Percentiles rank a stretch among this genome's conserved stretches.
Evolutionary conservation across 2,888 invertebrate genomes (phyloP).

Genomic region (Ethmia dodecea): DNA sequence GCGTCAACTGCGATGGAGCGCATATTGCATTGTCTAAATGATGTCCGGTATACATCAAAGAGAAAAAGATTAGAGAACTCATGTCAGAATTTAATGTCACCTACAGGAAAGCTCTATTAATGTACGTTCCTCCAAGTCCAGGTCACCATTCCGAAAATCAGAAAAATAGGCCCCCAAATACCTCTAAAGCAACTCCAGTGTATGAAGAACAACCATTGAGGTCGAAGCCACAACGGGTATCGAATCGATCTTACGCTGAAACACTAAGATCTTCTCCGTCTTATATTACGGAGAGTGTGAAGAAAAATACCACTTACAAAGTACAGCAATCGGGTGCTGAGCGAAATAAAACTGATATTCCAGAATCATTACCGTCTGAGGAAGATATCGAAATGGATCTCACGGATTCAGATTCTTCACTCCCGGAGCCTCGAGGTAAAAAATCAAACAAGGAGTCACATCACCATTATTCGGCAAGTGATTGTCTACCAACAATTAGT

Average conservation of each 20-base stretch:
- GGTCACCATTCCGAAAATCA: neutral
- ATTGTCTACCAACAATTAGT: neutral
- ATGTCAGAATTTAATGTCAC: conserved; percentile 1
- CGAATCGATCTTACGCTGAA: no score
- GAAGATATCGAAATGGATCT: no score
- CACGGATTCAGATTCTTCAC: no score
- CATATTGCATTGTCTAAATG: conserved; percentile 1
- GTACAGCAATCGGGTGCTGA: no score
- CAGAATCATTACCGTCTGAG: no score
- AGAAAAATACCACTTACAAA: no score
- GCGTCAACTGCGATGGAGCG: conserved; percentile 11
- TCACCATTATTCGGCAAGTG: neutral
- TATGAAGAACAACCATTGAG: neutral
- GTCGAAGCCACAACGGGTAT: no score
- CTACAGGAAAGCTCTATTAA: neutral
- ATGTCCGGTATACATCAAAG: conserved; percentile 1
- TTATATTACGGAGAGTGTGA: neutral
- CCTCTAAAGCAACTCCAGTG: neutral
- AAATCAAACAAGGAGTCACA: no score
- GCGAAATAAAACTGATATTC: no score
- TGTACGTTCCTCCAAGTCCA: neutral
- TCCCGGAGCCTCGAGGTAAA: no score
- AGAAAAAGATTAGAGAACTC: conserved; percentile 1
- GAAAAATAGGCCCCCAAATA: neutral
- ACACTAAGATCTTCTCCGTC: neutral